Conservation (phyloP, 1,140 invertebrate species). For the Hesperophylax magnus region DNA sequence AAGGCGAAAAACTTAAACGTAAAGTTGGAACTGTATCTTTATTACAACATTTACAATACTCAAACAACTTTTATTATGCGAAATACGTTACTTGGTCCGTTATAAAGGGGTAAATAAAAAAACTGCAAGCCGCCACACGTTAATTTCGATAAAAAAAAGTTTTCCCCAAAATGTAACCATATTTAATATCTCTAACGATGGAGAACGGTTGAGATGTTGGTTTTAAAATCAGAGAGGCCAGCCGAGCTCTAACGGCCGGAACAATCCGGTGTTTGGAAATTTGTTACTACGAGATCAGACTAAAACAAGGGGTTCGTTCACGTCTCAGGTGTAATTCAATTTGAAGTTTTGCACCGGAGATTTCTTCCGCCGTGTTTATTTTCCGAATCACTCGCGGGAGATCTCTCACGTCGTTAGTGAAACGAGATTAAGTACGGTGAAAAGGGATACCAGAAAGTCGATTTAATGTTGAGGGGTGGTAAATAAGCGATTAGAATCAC, state of each 20-base stretch:
- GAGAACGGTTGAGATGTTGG: slow-evolving; percentile 51
- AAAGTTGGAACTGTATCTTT: no score
- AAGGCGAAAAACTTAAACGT: no score
- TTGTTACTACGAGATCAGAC: slow-evolving; percentile 46
- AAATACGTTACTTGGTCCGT: no score
- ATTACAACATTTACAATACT: no score
- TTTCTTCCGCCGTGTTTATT: slow-evolving; percentile 50
- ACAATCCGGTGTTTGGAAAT: slow-evolving; percentile 12
- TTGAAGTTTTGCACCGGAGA: slow-evolving; percentile 53
- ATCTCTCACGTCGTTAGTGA: slow-evolving; percentile 53
- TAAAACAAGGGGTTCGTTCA: slow-evolving; percentile 44
- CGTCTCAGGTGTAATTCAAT: slow-evolving; percentile 56
- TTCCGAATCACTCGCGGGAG: slow-evolving; percentile 45
- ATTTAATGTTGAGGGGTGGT: no score
- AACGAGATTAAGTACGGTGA: slow-evolving; percentile 45
- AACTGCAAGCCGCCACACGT: background rate
- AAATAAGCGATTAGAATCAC: background rate
- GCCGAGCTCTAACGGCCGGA: slow-evolving; percentile 13
- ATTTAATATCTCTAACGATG: slow-evolving; percentile 52
- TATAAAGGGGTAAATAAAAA: slow-evolving; percentile 17
- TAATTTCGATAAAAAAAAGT: slow-evolving; percentile 9
- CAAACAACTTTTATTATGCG: no score
- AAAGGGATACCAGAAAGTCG: background rate
- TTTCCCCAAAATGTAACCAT: slow-evolving; percentile 51
- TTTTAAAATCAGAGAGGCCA: slow-evolving; percentile 49